Base-by-base conservation (phyloP, 2,113 vertebrate genomes). In the Carassius gibelio region DNA sequence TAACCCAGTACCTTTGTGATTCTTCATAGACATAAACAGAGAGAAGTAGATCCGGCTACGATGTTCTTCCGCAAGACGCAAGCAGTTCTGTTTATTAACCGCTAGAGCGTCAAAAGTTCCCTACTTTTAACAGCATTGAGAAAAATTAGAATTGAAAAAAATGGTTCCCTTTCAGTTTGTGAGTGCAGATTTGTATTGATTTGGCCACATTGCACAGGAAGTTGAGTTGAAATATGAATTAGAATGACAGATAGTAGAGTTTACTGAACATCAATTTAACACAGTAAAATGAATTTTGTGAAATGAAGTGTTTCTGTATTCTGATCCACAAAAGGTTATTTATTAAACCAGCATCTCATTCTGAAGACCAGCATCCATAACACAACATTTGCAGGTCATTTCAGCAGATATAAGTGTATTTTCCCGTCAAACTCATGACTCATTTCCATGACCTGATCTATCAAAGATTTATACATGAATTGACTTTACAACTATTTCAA, bases 401-500 rank as follows among this genome's bases (percentile, higher is more conserved):
- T 45, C 52, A 61, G 68, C 38, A 42, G 38, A 7, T 6, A 42
- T 42, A 5, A 42, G 38, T 57, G 6, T 23, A 38, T 52, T 66
- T 30, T 14, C 15, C 64, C 11, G 66, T 48, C 21, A 48, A 48
- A 23, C 23, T 1, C 34, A 68, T 34, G 26, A 2, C 14, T 34
- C 38, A 50, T 45, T 48, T 48, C n/a, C 10, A 48, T 75, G 15
- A 23, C 11, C 21, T 3, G 10, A 48, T 15, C 42, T 13, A 75
- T 50, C n/a, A 50, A 75, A 26, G 72, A 2, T 72, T 11, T n/a
- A 45, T 19, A 17, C 36, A 45, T 45, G 10, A 21, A 72, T n/a
- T 72, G 9, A 75, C 13, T 75, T 75, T 50, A 26, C n/a, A 48
- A 75, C 42, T 3, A 13, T n/a, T 75, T 50, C 21, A 80, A 80